Conservation (phyloP, 2,888 invertebrate species). For the Myathropa florea region DNA sequence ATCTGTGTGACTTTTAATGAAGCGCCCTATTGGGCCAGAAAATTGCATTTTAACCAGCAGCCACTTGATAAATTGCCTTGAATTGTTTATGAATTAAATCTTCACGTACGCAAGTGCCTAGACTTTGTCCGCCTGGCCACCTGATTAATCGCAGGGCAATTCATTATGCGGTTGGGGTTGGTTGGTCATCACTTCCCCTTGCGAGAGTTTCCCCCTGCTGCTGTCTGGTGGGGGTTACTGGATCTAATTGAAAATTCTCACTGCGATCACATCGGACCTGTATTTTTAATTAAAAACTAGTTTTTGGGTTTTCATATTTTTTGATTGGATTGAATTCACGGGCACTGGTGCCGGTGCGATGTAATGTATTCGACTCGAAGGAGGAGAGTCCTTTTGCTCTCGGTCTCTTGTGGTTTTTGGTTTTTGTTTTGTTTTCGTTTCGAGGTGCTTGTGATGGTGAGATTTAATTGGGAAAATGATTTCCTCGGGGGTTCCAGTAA, state of each 20-base stretch:
- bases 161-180: slow-evolving; percentile 38
- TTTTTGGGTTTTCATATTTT: slow-evolving; percentile 34
- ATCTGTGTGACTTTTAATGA: slow-evolving; percentile 26
- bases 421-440: no score
- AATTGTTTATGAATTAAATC: slow-evolving; percentile 47
- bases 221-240: slow-evolving; percentile 2
- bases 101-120: not conserved
- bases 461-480: slow-evolving; percentile 44
- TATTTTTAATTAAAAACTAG: slow-evolving; percentile 49
- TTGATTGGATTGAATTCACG: slow-evolving; percentile 25
- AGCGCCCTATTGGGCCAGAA: slow-evolving; percentile 61
- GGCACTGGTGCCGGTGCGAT: no score
- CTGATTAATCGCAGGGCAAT: slow-evolving; percentile 57
- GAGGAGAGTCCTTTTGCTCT: not conserved
- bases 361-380: slow-evolving; percentile 5
- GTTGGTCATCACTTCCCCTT: not conserved
- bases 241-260: slow-evolving; percentile 51
- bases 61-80: slow-evolving; percentile 40
- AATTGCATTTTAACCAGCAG: slow-evolving; percentile 47
- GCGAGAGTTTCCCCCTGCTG: not conserved
- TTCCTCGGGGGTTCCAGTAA: slow-evolving; percentile 36
- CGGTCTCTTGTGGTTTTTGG: no score
- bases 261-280: slow-evolving; percentile 13
- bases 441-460: no score
- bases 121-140: not conserved